Evolutionary conservation across 2,113 vertebrate species (phyloP).

Genomic region (Callithrix jacchus): DNA sequence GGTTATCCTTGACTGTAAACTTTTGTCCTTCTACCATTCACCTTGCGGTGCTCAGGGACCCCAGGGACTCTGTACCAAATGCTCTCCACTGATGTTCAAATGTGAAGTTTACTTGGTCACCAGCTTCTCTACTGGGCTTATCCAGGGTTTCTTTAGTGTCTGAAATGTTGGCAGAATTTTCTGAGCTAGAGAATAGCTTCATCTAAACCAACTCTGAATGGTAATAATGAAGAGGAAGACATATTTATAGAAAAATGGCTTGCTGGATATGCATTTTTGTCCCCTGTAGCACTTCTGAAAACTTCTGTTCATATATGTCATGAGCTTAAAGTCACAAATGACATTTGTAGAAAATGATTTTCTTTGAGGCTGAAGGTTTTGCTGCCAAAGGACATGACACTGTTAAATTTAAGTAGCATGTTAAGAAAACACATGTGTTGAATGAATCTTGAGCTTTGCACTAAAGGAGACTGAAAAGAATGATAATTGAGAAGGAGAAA

Average conservation of each 20-base stretch:
- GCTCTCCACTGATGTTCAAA: neutral
- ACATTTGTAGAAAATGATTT: conserved; percentile 49
- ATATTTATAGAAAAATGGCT: conserved; percentile 28
- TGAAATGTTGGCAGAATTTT: conserved; percentile 50
- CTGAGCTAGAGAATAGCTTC: neutral
- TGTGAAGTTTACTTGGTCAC: conserved; percentile 41
- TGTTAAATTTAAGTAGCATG: neutral
- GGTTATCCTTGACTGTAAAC: conserved; percentile 57
- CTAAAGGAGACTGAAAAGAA: neutral
- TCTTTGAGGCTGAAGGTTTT: conserved; percentile 33
- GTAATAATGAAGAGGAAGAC: conserved; percentile 6
- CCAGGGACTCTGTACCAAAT: neutral
- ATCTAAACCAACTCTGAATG: neutral
- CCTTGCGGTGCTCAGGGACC: conserved; percentile 49
- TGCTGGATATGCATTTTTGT: neutral
- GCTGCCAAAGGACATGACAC: neutral
- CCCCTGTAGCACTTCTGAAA: conserved; percentile 60
- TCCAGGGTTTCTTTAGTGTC: conserved; percentile 5
- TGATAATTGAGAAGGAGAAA: conserved; percentile 12
- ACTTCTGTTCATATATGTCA: conserved; percentile 72
- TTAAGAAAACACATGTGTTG: neutral
- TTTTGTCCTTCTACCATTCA: conserved; percentile 78
- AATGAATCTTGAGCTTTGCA: neutral
- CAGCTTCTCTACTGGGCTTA: neutral
- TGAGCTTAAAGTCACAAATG: conserved; percentile 54